Evolutionary conservation across 1,140 invertebrate species (phyloP).

Genomic region (Solenopsis invicta): DNA sequence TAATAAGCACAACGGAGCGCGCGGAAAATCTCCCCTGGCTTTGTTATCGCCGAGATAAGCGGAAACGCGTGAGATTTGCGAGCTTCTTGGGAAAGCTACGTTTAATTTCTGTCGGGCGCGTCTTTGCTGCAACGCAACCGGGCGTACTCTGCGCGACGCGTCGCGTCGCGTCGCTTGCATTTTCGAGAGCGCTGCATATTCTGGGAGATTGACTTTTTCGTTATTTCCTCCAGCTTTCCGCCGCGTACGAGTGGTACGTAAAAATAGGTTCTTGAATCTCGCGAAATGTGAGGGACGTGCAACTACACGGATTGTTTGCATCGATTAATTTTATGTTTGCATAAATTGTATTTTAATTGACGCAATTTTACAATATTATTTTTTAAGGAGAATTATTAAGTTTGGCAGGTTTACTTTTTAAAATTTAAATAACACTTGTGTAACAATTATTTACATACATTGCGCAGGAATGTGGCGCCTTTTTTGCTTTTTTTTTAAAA

Average conservation of each 20-base stretch:
- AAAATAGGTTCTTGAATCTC: not conserved
- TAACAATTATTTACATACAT: too few species aligned
- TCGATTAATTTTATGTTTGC: not conserved
- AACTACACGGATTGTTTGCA: not conserved
- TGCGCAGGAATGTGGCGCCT: too few species aligned
- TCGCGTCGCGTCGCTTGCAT: not conserved
- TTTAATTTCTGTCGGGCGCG: slow-evolving; percentile 33
- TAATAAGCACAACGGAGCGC: slow-evolving; percentile 41
- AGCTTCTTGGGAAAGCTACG: slow-evolving; percentile 5
- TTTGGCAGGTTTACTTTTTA: too few species aligned
- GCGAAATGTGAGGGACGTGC: not conserved
- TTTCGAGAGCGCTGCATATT: not conserved
- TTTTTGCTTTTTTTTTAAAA: too few species aligned
- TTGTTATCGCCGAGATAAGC: slow-evolving; percentile 57
- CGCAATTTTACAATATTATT: too few species aligned
- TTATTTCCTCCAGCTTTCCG: not conserved
- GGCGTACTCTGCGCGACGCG: not conserved
- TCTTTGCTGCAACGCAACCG: slow-evolving; percentile 33
- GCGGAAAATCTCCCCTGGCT: slow-evolving; percentile 40
- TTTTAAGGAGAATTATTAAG: too few species aligned
- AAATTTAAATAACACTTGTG: too few species aligned
- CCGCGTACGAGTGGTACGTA: not conserved
- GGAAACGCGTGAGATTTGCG: slow-evolving; percentile 44
- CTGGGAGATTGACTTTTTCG: slow-evolving; percentile 2
- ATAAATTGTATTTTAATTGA: too few species aligned